These are phyloP conservation scores for Notodonta dromedarius DNA, from an alignment of 2,888 invertebrate genomes.

Conservation along the genomic window DNA sequence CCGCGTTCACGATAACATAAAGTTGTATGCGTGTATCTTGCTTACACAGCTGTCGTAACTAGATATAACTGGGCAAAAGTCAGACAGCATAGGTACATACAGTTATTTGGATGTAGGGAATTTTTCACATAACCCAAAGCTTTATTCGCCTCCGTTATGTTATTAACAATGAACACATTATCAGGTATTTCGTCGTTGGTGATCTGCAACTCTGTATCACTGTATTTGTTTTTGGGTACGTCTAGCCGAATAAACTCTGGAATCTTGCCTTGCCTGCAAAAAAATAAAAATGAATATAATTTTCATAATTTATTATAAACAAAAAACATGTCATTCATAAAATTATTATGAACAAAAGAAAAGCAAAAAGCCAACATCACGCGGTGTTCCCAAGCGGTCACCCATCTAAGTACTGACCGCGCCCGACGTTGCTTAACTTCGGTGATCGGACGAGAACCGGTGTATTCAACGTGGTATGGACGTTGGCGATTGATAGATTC, in stretches of 20 bases:
- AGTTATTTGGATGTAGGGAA: slow-evolving; percentile 34
- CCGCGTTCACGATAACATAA: no score
- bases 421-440: slow-evolving; percentile 80
- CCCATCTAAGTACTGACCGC: slow-evolving; percentile 80
- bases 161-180: slow-evolving; percentile 86
- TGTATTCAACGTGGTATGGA: slow-evolving; percentile 77
- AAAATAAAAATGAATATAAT: not conserved
- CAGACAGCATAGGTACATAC: slow-evolving; percentile 27
- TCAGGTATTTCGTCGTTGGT: slow-evolving; percentile 50
- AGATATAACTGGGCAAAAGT: no score
- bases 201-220: slow-evolving; percentile 42
- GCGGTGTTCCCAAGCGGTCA: slow-evolving; percentile 78
- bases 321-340: no score
- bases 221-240: slow-evolving; percentile 42
- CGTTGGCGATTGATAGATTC: slow-evolving; percentile 41
- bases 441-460: slow-evolving; percentile 82
- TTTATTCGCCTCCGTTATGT: slow-evolving; percentile 78
- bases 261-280: slow-evolving; percentile 41
- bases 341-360: no score
- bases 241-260: slow-evolving; percentile 58
- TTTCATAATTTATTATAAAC: no score
- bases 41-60: no score
- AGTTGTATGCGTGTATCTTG: no score
- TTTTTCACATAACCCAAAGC: slow-evolving; percentile 63
- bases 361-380: slow-evolving; percentile 63